Evolutionary conservation across 2,888 invertebrate species (phyloP), one percentile per base, ranked within the genome.

Genomic region (Melanchra persicariae): DNA sequence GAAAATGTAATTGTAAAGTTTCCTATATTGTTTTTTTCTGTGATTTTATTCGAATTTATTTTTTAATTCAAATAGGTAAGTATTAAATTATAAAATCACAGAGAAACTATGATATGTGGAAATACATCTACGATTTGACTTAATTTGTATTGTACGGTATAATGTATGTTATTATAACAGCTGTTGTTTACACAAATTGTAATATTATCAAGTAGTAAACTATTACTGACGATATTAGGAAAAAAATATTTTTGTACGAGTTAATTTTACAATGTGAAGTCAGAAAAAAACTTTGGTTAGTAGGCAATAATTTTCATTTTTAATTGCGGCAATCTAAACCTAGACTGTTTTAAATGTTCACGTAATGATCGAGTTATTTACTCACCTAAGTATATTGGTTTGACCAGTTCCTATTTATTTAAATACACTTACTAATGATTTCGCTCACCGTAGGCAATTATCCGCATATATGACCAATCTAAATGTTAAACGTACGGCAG

Each of bases 201-300:
- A 45, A 45, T 26, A 7, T 51, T 26, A 51, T 49, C n/a, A 58
- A 45, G 51, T 68, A 74, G 24, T 80, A 22, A 80, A 59, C 54
- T 45, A 26, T 62, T 26, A 7, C 19, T 37, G 76, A 45, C 37
- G 26, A 58, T 52, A 52, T 45, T 34, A 12, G 22, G 55, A 81
- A 15, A 49, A 67, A n/a, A 59, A 59, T 81, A 79, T 81, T 80
- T 80, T 82, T 73, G 52, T 77, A 82, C 12, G 17, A 55, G 19
- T 64, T 67, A 30, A 58, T 67, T 77, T 73, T 57, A 67, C 34
- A 51, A 19, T 10, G 15, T 12, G 19, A 62, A 58, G 17, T 22
- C 5, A 17, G 34, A 43, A 40, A 24, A 9, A 37, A 45, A 3
- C 0, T 70, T 54, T 57, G 43, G 7, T 55, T 64, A 40, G 2